Conservation (phyloP, 2,888 invertebrate species). For the Malthinus flaveolus region DNA sequence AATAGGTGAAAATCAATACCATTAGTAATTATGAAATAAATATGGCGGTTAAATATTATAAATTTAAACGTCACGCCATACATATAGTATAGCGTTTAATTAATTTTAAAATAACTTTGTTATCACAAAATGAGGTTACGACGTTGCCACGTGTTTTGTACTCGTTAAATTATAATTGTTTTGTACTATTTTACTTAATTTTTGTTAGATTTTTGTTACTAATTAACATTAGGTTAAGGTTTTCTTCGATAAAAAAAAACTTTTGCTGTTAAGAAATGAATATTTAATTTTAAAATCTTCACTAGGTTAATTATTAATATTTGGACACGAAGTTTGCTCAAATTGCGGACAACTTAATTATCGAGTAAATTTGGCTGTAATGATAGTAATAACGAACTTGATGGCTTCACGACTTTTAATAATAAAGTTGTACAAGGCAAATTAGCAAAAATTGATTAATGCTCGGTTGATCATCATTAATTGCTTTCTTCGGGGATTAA, state of each 20-base stretch:
- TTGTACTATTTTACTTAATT: too few relatives aligned
- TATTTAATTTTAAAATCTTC: too few relatives aligned
- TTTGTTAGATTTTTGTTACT: too few relatives aligned
- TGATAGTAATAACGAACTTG: slow-evolving; percentile 4
- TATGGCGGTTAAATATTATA: slow-evolving; percentile 2
- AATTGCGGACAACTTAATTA: slow-evolving; percentile 6
- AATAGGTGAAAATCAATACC: not conserved
- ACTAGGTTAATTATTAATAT: not conserved
- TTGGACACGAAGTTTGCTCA: slow-evolving; percentile 1
- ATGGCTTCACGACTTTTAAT: slow-evolving; percentile 10
- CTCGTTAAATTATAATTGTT: too few relatives aligned
- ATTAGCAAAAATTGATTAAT: too few relatives aligned
- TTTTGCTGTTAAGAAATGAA: not conserved
- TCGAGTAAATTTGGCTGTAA: slow-evolving; percentile 1
- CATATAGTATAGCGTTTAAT: slow-evolving; percentile 1
- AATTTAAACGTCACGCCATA: slow-evolving; percentile 6
- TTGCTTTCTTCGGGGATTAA: too few relatives aligned
- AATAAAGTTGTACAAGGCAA: not conserved
- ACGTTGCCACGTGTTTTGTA: slow-evolving; percentile 3
- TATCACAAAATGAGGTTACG: slow-evolving; percentile 5
- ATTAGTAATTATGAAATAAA: not conserved
- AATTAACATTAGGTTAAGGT: not conserved
- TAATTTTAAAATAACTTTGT: slow-evolving; percentile 8
- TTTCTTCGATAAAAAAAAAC: not conserved
- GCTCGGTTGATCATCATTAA: too few relatives aligned